These are phyloP conservation scores for Halcyon leucocephala DNA, from an alignment of 2,797 vertebrate species.

Conservation along the genomic window DNA sequence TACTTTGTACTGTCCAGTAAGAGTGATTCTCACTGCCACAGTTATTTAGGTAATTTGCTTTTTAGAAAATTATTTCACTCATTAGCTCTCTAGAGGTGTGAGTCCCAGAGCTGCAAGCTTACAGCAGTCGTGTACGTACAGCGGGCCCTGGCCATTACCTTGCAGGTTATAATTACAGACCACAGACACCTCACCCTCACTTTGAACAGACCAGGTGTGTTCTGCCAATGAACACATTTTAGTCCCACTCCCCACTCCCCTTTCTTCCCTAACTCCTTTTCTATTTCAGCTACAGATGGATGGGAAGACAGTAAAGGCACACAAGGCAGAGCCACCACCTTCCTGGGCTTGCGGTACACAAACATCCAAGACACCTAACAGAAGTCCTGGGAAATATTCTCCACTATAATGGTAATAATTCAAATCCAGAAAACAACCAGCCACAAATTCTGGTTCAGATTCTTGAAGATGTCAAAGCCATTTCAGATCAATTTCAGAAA, in stretches of 20 bases:
- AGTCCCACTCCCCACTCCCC: not conserved
- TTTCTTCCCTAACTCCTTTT: not conserved
- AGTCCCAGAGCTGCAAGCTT: not conserved
- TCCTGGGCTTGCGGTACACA: not conserved
- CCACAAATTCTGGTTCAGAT: not conserved
- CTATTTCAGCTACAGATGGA: not conserved
- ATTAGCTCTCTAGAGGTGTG: not conserved
- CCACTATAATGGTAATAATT: not conserved
- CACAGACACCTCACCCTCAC: conserved; percentile 4
- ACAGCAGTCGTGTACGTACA: not conserved
- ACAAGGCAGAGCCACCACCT: not conserved
- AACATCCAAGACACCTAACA: not conserved
- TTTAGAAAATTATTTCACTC: not conserved
- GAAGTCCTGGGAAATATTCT: not conserved
- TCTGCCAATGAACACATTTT: not conserved
- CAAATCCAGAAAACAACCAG: not conserved
- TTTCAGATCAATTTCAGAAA: not conserved
- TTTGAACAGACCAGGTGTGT: conserved; percentile 49
- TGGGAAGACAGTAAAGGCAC: not conserved
- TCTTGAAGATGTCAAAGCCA: not conserved
- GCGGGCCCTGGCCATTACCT: conserved; percentile 27
- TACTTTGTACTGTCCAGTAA: not conserved
- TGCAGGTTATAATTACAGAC: conserved; percentile 34
- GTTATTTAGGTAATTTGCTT: not conserved
- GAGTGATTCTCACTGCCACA: not conserved